phyloP scores from a whole-genome alignment of 2,888 invertebrate genomes.

The Nephrotoma guestfalica region DNA sequence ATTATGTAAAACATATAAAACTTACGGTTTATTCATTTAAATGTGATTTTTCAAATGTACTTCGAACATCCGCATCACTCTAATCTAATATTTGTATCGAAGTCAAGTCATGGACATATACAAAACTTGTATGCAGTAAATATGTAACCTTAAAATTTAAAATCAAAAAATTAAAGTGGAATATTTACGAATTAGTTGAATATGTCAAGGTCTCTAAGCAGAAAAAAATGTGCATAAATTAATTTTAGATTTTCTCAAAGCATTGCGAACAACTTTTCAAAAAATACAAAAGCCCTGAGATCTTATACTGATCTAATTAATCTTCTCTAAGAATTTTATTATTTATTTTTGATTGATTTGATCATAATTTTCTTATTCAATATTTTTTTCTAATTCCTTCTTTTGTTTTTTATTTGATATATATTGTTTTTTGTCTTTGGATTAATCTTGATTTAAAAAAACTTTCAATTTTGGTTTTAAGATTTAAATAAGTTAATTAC shows the following conservation, averaged over 20 bases:
- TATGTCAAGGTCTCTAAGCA: neutral
- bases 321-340: neutral
- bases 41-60: neutral
- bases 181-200: neutral
- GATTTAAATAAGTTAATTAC: neutral
- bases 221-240: neutral
- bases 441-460: neutral
- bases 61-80: neutral
- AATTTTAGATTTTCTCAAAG: neutral
- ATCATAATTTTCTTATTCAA: neutral
- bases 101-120: neutral
- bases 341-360: neutral
- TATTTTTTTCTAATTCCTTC: neutral
- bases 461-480: neutral
- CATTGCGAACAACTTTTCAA: neutral
- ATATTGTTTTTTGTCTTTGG: neutral
- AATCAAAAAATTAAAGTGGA: neutral
- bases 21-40: no score
- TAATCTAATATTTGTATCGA: neutral
- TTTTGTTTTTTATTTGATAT: neutral
- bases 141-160: neutral
- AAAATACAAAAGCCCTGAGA: neutral
- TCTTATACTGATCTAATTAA: neutral
- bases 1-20: no score
- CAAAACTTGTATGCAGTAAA: neutral